These are phyloP conservation scores for Habrosyne pyritoides DNA, from an alignment of 2,888 invertebrate species.

Conservation along the genomic window DNA sequence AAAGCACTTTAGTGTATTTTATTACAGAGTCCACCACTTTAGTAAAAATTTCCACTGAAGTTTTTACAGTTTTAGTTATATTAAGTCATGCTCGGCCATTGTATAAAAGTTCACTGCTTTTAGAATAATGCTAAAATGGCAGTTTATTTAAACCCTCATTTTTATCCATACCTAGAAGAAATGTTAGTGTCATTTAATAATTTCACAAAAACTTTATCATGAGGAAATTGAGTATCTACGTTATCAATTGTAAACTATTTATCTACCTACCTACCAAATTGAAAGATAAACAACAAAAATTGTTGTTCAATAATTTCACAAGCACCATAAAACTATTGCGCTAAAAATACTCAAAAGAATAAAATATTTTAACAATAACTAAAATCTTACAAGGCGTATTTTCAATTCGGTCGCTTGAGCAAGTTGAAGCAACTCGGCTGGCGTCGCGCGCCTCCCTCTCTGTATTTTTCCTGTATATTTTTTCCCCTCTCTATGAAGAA, in stretches of 20 bases:
- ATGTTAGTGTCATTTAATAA: too few species aligned
- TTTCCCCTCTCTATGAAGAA: constrained; percentile 80
- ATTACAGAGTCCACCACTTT: background rate
- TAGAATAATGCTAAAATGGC: background rate
- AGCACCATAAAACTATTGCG: background rate
- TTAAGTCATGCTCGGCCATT: background rate
- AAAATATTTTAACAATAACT: constrained; percentile 27
- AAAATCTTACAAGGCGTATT: constrained; percentile 40
- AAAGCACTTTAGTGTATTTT: background rate
- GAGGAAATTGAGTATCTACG: too few species aligned
- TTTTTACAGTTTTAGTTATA: background rate
- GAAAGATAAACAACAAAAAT: constrained; percentile 7
- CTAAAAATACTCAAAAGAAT: constrained; percentile 1
- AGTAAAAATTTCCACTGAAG: background rate
- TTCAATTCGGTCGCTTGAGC: constrained; percentile 44
- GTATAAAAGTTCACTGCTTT: background rate
- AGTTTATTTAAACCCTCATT: background rate
- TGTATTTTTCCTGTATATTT: constrained; percentile 68
- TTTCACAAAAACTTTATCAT: background rate
- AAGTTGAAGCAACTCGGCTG: constrained; percentile 29
- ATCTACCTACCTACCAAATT: background rate
- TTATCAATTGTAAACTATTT: too few species aligned
- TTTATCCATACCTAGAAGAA: too few species aligned
- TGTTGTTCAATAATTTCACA: background rate
- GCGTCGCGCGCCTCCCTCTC: constrained; percentile 38